Evolutionary conservation across 1,140 invertebrate species (phyloP).

Genomic region (Heterodera schachtii): DNA sequence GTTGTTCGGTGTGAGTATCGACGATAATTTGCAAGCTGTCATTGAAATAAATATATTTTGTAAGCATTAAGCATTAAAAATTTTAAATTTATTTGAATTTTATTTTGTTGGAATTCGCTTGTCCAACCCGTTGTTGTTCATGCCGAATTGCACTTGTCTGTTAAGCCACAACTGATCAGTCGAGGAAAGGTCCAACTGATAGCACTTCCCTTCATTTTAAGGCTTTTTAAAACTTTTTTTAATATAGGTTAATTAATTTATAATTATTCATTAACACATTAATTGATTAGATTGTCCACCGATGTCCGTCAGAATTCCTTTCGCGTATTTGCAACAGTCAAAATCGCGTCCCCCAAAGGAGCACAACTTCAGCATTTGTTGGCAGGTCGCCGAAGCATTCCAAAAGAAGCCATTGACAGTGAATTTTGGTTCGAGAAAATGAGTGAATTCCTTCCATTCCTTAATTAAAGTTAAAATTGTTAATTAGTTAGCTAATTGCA

Average conservation of each 20-base stretch:
- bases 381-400: constrained; percentile 50
- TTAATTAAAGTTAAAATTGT: background rate
- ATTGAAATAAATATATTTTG: constrained; percentile 1
- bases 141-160: constrained; percentile 54
- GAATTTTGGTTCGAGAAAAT: constrained; percentile 44
- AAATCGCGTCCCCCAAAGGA: constrained; percentile 57
- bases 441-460: constrained; percentile 41
- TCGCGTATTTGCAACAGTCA: constrained; percentile 57
- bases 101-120: too few relatives aligned
- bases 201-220: constrained; percentile 42
- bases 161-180: constrained; percentile 51
- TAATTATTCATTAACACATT: too few relatives aligned
- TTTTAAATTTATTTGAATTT: too few relatives aligned
- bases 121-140: constrained; percentile 57
- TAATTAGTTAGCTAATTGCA: background rate
- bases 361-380: constrained; percentile 55
- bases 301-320: constrained; percentile 56
- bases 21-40: constrained; percentile 60
- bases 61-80: background rate
- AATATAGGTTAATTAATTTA: too few relatives aligned
- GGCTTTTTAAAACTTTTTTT: background rate
- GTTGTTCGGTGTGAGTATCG: constrained; percentile 59
- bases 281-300: constrained; percentile 28
- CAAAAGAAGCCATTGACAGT: constrained; percentile 59
- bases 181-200: constrained; percentile 43